Evolutionary conservation across 2,797 vertebrate species (phyloP).

Genomic region (Masticophis lateralis): DNA sequence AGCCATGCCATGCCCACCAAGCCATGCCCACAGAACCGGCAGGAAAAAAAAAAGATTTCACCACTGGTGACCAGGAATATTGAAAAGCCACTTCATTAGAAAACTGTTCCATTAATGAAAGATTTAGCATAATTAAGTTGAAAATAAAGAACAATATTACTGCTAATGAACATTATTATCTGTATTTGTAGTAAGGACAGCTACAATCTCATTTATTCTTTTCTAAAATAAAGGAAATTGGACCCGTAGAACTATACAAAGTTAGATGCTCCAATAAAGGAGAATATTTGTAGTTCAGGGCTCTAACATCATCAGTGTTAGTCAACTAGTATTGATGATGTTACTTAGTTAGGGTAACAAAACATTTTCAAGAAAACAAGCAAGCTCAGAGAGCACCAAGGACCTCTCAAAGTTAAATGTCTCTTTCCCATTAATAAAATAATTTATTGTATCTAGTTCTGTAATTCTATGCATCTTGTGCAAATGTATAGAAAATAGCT

Average conservation of each 20-base stretch:
- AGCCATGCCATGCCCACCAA: no score
- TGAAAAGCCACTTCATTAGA: not conserved
- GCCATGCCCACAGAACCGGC: no score
- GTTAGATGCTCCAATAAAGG: not conserved
- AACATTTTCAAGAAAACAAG: not conserved
- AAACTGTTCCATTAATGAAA: not conserved
- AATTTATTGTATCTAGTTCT: not conserved
- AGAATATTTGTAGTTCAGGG: no score
- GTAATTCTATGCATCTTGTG: not conserved
- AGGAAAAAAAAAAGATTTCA: no score
- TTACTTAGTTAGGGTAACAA: no score
- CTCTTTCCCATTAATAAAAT: not conserved
- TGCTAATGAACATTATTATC: not conserved
- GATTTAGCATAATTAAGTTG: not conserved
- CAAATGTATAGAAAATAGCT: not conserved
- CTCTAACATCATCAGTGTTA: no score
- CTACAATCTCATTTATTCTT: not conserved
- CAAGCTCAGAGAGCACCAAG: not conserved
- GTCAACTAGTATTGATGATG: no score
- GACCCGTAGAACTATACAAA: not conserved
- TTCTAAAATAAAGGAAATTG: not conserved
- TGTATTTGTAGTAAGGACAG: not conserved
- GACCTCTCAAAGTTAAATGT: not conserved
- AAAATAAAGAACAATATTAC: not conserved
- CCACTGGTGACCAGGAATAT: not conserved